phyloP scores from a whole-genome alignment of 2,888 invertebrate species.

The Dusona sp. region DNA sequence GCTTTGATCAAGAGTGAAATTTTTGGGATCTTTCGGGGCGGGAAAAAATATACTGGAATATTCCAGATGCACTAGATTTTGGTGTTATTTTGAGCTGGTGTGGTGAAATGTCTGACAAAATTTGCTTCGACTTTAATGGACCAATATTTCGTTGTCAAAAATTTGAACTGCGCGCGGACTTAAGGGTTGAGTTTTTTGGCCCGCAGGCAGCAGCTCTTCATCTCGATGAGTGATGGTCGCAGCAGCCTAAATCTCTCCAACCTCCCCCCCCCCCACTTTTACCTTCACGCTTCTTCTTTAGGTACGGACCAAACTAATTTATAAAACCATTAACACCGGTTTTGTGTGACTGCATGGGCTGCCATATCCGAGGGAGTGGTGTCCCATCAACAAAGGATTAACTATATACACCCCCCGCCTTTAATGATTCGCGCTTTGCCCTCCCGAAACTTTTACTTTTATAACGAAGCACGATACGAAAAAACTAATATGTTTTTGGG shows the following conservation, averaged over 20 bases:
- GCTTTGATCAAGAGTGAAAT: not conserved
- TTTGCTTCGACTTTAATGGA: not conserved
- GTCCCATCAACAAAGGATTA: conserved; percentile 58
- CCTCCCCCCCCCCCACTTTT: conserved; percentile 29
- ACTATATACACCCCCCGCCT: conserved; percentile 47
- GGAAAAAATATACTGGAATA: no score
- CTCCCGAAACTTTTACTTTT: conserved; percentile 54
- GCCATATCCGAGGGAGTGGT: conserved; percentile 37
- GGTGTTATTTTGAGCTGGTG: not conserved
- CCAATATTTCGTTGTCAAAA: not conserved
- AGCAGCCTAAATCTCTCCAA: conserved; percentile 55
- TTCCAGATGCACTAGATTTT: not conserved
- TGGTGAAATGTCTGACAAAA: not conserved
- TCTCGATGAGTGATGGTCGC: conserved; percentile 70
- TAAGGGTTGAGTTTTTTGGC: conserved; percentile 39
- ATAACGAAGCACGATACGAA: conserved; percentile 41
- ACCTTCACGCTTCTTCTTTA: conserved; percentile 23
- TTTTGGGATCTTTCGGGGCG: no score
- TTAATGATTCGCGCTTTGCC: conserved; percentile 53
- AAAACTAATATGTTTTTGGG: conserved; percentile 16
- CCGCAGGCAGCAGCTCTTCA: conserved; percentile 64
- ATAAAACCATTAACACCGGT: conserved; percentile 72
- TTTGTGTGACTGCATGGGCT: conserved; percentile 56
- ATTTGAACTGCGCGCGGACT: conserved; percentile 6
- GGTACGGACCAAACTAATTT: conserved; percentile 71